Evolutionary conservation across 2,113 vertebrate species (phyloP).

Genomic region (Zingel zingel): DNA sequence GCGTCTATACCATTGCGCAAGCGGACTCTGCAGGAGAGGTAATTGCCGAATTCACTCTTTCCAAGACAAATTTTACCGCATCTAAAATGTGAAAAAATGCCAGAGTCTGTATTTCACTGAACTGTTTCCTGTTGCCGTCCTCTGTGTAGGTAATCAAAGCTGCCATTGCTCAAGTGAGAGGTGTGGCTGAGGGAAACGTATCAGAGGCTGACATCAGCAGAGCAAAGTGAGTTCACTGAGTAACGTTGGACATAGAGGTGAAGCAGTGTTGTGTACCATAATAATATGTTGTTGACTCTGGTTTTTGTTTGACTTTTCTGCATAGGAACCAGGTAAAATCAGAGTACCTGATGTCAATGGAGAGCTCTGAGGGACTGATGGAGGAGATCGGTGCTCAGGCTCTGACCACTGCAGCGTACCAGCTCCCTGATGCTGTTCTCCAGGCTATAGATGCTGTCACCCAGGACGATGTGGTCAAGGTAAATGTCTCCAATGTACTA

Average conservation of each 20-base stretch:
- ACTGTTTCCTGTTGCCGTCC: background rate
- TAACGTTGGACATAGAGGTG: background rate
- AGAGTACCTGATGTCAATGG: conserved; percentile 90
- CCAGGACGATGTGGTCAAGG: conserved; percentile 86
- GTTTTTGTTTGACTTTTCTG: background rate
- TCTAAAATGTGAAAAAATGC: background rate
- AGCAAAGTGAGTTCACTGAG: conserved; percentile 89
- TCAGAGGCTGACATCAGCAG: conserved; percentile 83
- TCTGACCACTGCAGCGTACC: conserved; percentile 83
- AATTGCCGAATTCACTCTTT: conserved; percentile 55
- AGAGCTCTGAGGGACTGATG: conserved; percentile 86
- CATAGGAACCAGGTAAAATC: conserved; percentile 90
- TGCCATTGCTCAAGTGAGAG: conserved; percentile 87
- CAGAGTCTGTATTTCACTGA: background rate
- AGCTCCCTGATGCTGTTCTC: conserved; percentile 79
- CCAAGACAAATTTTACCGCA: background rate
- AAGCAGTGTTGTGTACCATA: background rate
- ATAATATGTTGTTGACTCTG: background rate
- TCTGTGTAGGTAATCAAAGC: conserved; percentile 90
- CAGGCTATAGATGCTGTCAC: conserved; percentile 88
- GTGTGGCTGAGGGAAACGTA: conserved; percentile 88
- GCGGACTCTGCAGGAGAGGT: conserved; percentile 88
- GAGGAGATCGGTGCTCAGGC: conserved; percentile 92
- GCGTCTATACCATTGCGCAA: conserved; percentile 91
- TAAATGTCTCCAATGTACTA: conserved; percentile 73